These are phyloP conservation scores for Drosophila yakuba DNA, from an alignment of 1,140 invertebrate species.

Conservation along the genomic window DNA sequence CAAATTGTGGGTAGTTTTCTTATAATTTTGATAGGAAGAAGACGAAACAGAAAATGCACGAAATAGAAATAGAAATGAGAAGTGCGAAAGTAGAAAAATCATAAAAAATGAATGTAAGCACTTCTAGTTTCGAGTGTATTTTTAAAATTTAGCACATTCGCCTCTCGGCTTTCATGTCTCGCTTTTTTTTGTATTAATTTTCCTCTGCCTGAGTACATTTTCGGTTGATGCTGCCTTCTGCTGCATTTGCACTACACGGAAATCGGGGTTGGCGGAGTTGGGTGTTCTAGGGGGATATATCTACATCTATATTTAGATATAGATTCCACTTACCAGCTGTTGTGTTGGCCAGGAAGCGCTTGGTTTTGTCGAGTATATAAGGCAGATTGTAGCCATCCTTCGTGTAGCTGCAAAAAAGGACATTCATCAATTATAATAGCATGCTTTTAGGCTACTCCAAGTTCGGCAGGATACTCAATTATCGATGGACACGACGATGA, in stretches of 20 bases:
- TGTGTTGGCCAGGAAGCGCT: conserved; percentile 83
- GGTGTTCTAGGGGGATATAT: conserved; percentile 1
- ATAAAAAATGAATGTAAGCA: conserved; percentile 64
- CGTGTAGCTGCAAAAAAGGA: conserved; percentile 66
- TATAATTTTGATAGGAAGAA: conserved; percentile 32
- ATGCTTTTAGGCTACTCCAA: conserved; percentile 37
- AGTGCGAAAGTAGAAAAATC: conserved; percentile 65
- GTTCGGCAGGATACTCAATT: conserved; percentile 21
- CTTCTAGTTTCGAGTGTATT: conserved; percentile 63
- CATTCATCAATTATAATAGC: conserved; percentile 24
- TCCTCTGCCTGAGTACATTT: conserved; percentile 42
- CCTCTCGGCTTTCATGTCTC: conserved; percentile 27
- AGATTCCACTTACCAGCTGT: conserved; percentile 77
- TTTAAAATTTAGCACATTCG: conserved; percentile 68
- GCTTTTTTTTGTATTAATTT: conserved; percentile 36
- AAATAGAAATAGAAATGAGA: conserved; percentile 61
- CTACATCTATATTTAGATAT: conserved; percentile 35
- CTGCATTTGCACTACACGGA: conserved; percentile 76
- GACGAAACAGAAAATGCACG: conserved; percentile 30
- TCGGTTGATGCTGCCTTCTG: conserved; percentile 50
- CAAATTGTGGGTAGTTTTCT: conserved; percentile 47
- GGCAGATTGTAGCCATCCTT: conserved; percentile 84
- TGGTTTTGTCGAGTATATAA: conserved; percentile 84
- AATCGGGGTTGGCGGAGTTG: neutral
- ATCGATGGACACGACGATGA: neutral